Percentiles rank a stretch among this genome's conserved stretches.
phyloP scores from a whole-genome alignment of 2,888 invertebrate genomes.

The Gasteruption jaculator region DNA sequence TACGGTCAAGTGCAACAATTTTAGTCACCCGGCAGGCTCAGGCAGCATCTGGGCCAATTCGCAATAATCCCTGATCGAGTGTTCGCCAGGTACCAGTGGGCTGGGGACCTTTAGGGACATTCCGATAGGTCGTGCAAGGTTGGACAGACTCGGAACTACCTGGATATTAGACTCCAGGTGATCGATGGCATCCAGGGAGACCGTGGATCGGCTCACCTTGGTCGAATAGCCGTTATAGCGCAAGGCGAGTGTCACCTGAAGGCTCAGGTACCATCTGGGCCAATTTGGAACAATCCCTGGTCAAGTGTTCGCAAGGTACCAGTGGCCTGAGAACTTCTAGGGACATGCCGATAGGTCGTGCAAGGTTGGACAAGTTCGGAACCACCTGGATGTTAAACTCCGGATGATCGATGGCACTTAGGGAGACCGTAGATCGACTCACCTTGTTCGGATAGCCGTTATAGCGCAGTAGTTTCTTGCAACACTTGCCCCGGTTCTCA shows the following conservation, averaged over 20 bases:
- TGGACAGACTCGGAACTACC: no score
- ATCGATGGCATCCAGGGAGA: slow-evolving; percentile 6
- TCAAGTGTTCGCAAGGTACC: neutral
- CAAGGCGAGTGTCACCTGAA: slow-evolving; percentile 68
- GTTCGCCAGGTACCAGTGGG: neutral
- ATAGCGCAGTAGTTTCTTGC: slow-evolving; percentile 74
- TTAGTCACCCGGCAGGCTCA: no score
- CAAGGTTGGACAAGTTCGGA: no score
- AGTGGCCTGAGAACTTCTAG: slow-evolving; percentile 8
- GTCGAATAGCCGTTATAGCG: slow-evolving; percentile 78
- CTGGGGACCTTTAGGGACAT: slow-evolving; percentile 10
- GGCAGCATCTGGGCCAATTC: slow-evolving; percentile 17
- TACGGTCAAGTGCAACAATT: no score
- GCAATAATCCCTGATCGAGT: no score
- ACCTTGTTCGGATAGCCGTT: slow-evolving; percentile 81
- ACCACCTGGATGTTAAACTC: no score
- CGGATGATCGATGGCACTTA: slow-evolving; percentile 3
- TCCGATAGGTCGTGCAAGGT: no score
- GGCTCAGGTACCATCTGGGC: slow-evolving; percentile 13
- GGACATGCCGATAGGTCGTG: no score
- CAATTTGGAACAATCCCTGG: slow-evolving; percentile 20
- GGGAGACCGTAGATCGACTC: slow-evolving; percentile 30
- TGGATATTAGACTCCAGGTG: no score
- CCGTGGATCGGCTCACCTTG: slow-evolving; percentile 59
- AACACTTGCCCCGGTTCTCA: slow-evolving; percentile 78